Conservation (phyloP, 2,888 invertebrate species). For the Cyaniris semiargus region DNA sequence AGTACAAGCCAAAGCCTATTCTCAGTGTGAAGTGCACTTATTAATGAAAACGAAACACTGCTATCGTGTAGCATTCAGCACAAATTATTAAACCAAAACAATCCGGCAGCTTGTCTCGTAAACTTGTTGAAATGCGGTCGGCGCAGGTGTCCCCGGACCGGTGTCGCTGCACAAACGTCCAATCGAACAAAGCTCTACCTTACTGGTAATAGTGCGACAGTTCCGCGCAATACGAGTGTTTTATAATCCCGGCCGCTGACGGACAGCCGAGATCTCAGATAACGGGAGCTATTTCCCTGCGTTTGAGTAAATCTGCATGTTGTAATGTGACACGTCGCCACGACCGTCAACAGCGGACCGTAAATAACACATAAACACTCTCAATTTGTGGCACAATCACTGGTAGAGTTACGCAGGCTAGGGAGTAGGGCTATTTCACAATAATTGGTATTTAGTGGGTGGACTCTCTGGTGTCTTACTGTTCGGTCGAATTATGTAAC, state of each 20-base stretch:
- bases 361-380: not conserved
- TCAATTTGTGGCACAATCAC: not conserved
- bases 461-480: not conserved
- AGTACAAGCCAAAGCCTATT: not conserved
- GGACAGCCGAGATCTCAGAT: slow-evolving; percentile 5
- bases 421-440: not conserved
- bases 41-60: not conserved
- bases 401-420: not conserved
- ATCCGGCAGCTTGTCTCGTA: not conserved
- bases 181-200: not conserved
- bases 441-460: not conserved
- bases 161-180: not conserved
- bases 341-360: not conserved
- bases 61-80: not conserved
- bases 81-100: not conserved
- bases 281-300: not conserved
- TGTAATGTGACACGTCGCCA: not conserved
- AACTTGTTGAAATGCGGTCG: not conserved
- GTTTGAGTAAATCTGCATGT: slow-evolving; percentile 1
- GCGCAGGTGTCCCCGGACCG: not conserved
- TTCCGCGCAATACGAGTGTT: not conserved
- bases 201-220: not conserved
- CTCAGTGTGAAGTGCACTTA: not conserved
- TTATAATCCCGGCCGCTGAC: not conserved
- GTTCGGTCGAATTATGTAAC: too few relatives aligned